Evolutionary conservation across 2,797 vertebrate species (phyloP).

Genomic region (Urocyon cinereoargenteus): DNA sequence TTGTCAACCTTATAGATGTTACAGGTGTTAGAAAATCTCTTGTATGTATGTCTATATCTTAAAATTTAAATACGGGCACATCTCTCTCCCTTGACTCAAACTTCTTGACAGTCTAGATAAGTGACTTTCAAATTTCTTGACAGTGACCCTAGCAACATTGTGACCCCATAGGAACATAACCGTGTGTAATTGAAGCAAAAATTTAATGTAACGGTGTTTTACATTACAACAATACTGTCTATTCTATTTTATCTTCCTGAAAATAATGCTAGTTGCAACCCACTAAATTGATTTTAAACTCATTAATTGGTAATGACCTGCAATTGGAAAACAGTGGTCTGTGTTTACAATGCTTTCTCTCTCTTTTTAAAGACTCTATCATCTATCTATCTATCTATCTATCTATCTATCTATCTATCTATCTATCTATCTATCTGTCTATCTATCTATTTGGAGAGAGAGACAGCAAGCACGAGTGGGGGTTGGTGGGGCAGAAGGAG

Average conservation of each 20-base stretch:
- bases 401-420: too few relatives aligned
- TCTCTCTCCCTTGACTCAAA: neutral
- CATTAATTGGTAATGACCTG: neutral
- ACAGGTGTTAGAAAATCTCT: constrained; percentile 21
- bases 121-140: neutral
- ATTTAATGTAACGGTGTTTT: neutral
- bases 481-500: neutral
- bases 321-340: neutral
- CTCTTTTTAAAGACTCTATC: too few relatives aligned
- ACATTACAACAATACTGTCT: neutral
- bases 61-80: neutral
- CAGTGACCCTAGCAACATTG: neutral
- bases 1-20: neutral
- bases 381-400: too few relatives aligned
- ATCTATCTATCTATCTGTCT: too few relatives aligned
- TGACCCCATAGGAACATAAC: neutral
- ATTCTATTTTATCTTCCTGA: neutral
- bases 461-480: neutral
- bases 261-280: neutral
- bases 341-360: neutral
- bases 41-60: neutral
- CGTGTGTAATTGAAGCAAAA: neutral
- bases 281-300: constrained; percentile 10
- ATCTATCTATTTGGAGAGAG: neutral
- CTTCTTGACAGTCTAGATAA: neutral